Evolutionary conservation across 1,140 invertebrate species (phyloP), one percentile per base, ranked within the genome.

Genomic region (Delia radicum): DNA sequence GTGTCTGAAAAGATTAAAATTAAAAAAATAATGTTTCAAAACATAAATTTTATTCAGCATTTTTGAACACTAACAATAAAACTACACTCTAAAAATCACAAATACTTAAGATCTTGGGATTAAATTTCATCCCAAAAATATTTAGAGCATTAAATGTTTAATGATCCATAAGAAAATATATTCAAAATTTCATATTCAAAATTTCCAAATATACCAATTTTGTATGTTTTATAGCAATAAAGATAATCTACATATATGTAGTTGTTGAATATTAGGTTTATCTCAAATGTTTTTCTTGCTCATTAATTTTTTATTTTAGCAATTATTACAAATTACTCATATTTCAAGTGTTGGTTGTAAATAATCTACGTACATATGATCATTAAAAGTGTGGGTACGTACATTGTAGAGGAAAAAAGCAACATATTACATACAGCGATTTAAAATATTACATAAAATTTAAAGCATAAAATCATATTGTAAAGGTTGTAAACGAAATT

Each of bases 1-100:
- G 18, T 67, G 62, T 73, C 75, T 76, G 29, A 2, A 76, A 74
- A 8, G n/a, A 55, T 29, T 55, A 74, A 31, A 12, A 28, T 15
- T 33, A 42, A 42, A n/a, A n/a, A 55, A 15, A 65, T 0, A 29
- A 65, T 42, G n/a, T 42, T 42, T 42, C 12, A 42, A 42, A 10
- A 33, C 33, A 33, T 42, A 42, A 42, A n/a, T n/a, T n/a, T n/a
- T n/a, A n/a, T n/a, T n/a, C n/a, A n/a, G n/a, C n/a, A n/a, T n/a
- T n/a, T n/a, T n/a, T n/a, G n/a, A n/a, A n/a, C n/a, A n/a, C n/a
- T n/a, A n/a, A n/a, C n/a, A n/a, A n/a, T n/a, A n/a, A n/a, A n/a
- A n/a, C n/a, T n/a, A n/a, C n/a, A n/a, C n/a, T n/a, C n/a, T n/a
- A n/a, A n/a, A n/a, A n/a, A n/a, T n/a, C n/a, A n/a, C n/a, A n/a